phyloP scores from a whole-genome alignment of 1,140 invertebrate species.

The Ips nitidus region DNA sequence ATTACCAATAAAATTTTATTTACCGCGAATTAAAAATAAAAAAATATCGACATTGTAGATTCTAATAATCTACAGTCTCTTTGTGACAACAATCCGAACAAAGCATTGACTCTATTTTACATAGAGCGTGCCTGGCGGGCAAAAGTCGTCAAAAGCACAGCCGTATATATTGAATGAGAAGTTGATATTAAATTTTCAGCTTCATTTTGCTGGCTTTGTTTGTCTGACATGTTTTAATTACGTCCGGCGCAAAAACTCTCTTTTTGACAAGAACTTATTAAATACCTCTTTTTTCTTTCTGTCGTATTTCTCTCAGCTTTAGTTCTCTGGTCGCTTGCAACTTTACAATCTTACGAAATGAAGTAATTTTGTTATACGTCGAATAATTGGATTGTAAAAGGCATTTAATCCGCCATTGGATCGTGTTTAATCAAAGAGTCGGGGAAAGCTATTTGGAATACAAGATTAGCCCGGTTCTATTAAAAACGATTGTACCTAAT shows the following conservation, averaged over 20 bases:
- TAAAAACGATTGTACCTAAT: neutral
- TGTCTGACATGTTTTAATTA: constrained; percentile 15
- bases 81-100: constrained; percentile 6
- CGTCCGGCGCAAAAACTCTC: neutral
- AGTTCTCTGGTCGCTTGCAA: neutral
- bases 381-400: neutral
- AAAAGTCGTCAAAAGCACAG: constrained; percentile 11
- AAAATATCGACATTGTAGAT: neutral
- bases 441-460: neutral
- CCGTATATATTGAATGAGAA: constrained; percentile 9
- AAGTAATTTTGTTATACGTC: neutral
- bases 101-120: constrained; percentile 15
- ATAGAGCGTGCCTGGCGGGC: constrained; percentile 6
- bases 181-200: constrained; percentile 17
- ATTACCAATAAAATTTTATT: too few species aligned
- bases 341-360: neutral
- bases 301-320: neutral
- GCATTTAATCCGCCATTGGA: neutral
- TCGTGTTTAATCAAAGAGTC: neutral
- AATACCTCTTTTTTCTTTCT: neutral
- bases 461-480: neutral
- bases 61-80: constrained; percentile 6
- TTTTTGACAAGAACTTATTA: too few species aligned
- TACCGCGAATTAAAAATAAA: neutral
- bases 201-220: constrained; percentile 14